Evolutionary conservation across 2,797 vertebrate species (phyloP).

Genomic region (Xenentodon cancila): DNA sequence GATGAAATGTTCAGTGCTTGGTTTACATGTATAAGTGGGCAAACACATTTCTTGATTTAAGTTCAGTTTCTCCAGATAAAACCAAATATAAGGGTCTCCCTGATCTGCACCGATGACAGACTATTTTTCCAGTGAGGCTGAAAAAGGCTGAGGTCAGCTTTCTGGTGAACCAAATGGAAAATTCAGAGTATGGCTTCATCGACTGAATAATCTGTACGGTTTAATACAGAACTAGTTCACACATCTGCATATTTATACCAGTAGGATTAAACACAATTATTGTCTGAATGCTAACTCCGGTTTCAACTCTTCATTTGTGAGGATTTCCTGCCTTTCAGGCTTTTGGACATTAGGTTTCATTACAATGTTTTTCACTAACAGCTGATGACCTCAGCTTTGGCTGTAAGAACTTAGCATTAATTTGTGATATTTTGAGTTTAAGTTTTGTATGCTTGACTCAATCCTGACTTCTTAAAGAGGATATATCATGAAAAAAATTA

Average conservation of each 20-base stretch:
- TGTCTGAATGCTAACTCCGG: background rate
- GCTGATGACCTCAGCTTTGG: too few relatives aligned
- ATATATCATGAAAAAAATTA: too few relatives aligned
- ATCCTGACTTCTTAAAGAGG: too few relatives aligned
- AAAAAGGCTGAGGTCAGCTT: constrained; percentile 27
- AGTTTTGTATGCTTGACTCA: too few relatives aligned
- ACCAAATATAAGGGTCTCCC: constrained; percentile 12
- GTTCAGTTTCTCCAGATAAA: constrained; percentile 18
- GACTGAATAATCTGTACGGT: constrained; percentile 16
- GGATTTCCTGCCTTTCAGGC: background rate
- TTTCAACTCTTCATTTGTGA: background rate
- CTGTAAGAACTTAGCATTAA: too few relatives aligned
- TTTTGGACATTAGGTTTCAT: too few relatives aligned
- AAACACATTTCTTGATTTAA: background rate
- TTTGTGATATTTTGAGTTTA: too few relatives aligned
- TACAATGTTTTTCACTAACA: too few relatives aligned
- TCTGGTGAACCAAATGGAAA: constrained; percentile 59
- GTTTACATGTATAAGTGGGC: background rate
- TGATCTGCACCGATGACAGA: constrained; percentile 21
- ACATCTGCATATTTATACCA: background rate
- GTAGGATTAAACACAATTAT: background rate
- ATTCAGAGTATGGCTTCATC: constrained; percentile 50
- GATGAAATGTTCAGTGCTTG: background rate
- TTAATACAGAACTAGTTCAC: constrained; percentile 20
- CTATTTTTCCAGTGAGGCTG: constrained; percentile 13